Base-by-base conservation (phyloP, 2,113 vertebrate genomes). In the Symphodus melops region DNA sequence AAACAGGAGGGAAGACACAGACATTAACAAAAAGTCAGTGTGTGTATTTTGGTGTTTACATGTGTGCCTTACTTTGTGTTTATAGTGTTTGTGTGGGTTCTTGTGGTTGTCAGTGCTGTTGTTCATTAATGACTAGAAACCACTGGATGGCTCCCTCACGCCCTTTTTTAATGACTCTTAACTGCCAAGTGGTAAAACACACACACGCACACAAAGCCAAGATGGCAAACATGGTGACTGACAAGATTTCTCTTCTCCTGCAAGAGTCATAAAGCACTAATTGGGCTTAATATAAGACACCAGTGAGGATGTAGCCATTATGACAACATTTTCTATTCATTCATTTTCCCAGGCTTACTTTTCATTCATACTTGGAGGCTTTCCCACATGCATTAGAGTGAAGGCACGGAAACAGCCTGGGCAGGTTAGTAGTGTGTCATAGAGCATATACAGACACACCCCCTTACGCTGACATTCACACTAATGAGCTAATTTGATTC, bases 161-260 rank as follows among this genome's bases (percentile, higher is more conserved):
- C 89, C 90, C 83, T 80, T 73, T 93, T 93, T 92, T 93, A 92
- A 93, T 93, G 85, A 92, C 52, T 85, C 74, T 60, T 69, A 62
- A 86, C 69, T 92, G 91, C 90, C 92, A 92, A 92, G 80, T 85
- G 83, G 79, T 52, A 84, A 69, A 52, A 72, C 55, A 54, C 55
- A 78, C 66, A 56, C 44, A 57, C 19, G 55, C 62, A 78, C 53
- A 52, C 62, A 65, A 39, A 81, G 83, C 83, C 91, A 92, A 88
- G 65, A 90, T 88, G 90, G 86, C 89, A 88, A 72, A 80, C 63
- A 54, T 42, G 48, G 69, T 72, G 84, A 92, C 90, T 72, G 84
- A 92, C 90, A 88, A 76, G 87, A 90, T 91, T 92, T 76, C 82
- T 83, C 67, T 89, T 72, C 62, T 49, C 64, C 56, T 69, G 58